Evolutionary conservation across 2,888 invertebrate genomes (phyloP).

Genomic region (Micoletzkya japonica): DNA sequence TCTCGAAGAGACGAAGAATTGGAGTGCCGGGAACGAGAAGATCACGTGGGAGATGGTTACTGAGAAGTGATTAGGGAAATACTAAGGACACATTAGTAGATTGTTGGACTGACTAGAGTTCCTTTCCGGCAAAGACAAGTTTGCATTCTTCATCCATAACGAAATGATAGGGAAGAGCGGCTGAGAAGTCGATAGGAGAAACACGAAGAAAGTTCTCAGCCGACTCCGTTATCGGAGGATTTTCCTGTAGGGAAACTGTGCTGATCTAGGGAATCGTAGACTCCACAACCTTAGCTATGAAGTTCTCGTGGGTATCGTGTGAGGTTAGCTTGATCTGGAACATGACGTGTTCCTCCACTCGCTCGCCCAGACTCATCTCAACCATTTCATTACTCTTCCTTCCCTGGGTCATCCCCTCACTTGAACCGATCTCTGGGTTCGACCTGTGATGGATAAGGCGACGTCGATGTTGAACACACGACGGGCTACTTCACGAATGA

Average conservation of each 20-base stretch:
- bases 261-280: neutral
- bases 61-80: conserved; percentile 30
- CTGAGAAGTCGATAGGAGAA: conserved; percentile 41
- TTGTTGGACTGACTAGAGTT: conserved; percentile 47
- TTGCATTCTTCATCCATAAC: conserved; percentile 60
- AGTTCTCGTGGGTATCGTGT: conserved; percentile 6
- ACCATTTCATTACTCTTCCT: neutral
- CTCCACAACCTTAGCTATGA: conserved; percentile 15
- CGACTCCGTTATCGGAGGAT: neutral
- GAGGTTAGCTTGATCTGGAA: conserved; percentile 50
- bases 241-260: neutral
- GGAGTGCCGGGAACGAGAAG: conserved; percentile 55
- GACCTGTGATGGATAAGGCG: conserved; percentile 83
- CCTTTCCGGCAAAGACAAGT: conserved; percentile 57
- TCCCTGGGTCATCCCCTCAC: conserved; percentile 67
- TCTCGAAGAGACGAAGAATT: conserved; percentile 55
- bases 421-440: conserved; percentile 72
- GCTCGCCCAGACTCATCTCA: conserved; percentile 63
- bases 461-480: conserved; percentile 89
- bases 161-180: conserved; percentile 56
- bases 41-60: conserved; percentile 55
- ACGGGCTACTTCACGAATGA: conserved; percentile 92
- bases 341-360: conserved; percentile 55
- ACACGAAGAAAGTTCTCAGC: conserved; percentile 12
- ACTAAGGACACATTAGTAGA: neutral